phyloP scores from a whole-genome alignment of 92 coral and sea anemone genomes.

The Umimayanthus chanpuru region DNA sequence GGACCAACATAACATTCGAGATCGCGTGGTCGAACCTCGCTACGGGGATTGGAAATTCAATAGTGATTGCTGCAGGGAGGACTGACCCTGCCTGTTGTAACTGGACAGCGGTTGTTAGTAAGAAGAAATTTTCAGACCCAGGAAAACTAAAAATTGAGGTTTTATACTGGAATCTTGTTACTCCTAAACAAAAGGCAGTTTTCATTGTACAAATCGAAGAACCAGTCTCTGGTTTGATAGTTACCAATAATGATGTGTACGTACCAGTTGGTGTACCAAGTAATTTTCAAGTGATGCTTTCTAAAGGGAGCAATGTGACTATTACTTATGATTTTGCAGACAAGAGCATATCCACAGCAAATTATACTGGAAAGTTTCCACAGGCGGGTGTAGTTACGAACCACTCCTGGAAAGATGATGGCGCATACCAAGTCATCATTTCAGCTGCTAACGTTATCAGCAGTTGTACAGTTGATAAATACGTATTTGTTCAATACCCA shows the following conservation, averaged over 20 bases:
- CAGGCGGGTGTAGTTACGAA: conserved; percentile 1
- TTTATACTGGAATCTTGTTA: conserved; percentile 63
- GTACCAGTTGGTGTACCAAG: conserved; percentile 52
- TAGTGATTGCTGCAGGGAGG: conserved; percentile 26
- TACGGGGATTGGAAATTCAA: neutral
- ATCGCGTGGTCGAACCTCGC: conserved; percentile 51
- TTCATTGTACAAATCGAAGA: conserved; percentile 59
- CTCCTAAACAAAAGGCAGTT: conserved; percentile 37
- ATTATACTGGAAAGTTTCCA: conserved; percentile 53
- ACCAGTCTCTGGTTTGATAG: conserved; percentile 52
- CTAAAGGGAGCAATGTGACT: conserved; percentile 72
- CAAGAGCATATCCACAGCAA: conserved; percentile 31
- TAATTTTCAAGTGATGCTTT: conserved; percentile 43
- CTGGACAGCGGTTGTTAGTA: conserved; percentile 23
- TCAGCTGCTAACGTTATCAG: conserved; percentile 67
- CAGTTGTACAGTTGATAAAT: conserved; percentile 1
- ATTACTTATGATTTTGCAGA: conserved; percentile 74
- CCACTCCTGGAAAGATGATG: conserved; percentile 59
- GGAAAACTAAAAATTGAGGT: conserved; percentile 56
- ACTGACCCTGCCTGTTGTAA: conserved; percentile 48
- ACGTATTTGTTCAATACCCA: conserved; percentile 59
- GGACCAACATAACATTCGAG: conserved; percentile 70
- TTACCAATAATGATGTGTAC: conserved; percentile 44
- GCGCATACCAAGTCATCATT: conserved; percentile 50
- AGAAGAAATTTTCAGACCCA: conserved; percentile 47